Conservation (phyloP, 1,140 invertebrate species). For the Chironomus tepperi region DNA sequence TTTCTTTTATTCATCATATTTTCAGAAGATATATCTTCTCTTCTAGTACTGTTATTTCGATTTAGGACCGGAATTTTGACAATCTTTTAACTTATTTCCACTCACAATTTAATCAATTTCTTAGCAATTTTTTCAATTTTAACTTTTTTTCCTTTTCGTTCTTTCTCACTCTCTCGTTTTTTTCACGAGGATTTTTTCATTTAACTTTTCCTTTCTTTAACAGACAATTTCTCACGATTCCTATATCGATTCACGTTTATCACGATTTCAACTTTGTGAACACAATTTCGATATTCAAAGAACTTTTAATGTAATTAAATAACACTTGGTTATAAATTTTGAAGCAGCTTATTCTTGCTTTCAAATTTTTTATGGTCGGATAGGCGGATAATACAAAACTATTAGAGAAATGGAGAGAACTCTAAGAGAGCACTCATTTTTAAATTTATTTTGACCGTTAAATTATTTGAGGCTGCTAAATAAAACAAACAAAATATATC, state of each 20-base stretch:
- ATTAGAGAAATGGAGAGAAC: no score
- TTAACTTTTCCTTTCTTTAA: background rate
- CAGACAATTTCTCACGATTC: background rate
- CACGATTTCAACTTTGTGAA: background rate
- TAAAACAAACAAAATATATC: no score
- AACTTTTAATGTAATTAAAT: no score
- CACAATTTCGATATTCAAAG: background rate
- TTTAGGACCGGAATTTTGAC: slow-evolving; percentile 7
- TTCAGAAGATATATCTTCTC: background rate
- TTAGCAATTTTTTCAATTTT: background rate
- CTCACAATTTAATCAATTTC: slow-evolving; percentile 14
- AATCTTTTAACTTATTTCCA: background rate
- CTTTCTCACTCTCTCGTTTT: background rate
- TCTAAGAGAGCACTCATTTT: no score
- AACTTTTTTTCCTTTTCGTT: background rate
- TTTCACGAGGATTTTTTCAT: slow-evolving; percentile 5
- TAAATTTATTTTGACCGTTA: no score
- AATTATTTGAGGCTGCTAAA: no score
- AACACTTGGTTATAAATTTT: no score
- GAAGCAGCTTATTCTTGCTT: no score
- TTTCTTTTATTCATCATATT: slow-evolving; percentile 14
- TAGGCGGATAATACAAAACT: no score
- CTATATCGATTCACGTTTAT: background rate
- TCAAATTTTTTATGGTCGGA: no score
- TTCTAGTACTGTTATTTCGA: slow-evolving; percentile 13